A percentile compares a stretch with the other conserved stretches of the same genome.
phyloP scores from a whole-genome alignment of 2,797 vertebrate species.

The Notolepis coatsorum region DNA sequence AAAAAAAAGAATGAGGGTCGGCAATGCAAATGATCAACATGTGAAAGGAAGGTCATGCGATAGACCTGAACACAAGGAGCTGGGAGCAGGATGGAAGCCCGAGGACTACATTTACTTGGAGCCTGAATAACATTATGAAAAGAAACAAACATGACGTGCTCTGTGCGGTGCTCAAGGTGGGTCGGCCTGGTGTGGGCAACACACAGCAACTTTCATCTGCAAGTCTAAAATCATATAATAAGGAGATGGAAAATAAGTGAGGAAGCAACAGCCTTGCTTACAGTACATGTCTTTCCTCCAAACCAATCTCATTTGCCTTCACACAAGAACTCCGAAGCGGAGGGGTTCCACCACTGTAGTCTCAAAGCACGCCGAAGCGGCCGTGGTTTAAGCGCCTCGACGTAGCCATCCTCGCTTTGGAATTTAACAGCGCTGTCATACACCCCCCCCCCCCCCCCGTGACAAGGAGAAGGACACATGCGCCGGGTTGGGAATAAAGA shows the following conservation, averaged over 20 bases:
- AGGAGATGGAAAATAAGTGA: constrained; percentile 6
- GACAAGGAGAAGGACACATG: neutral
- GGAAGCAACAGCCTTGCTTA: neutral
- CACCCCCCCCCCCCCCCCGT: constrained; percentile 4
- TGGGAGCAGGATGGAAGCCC: constrained; percentile 62
- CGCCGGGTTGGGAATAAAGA: constrained; percentile 19
- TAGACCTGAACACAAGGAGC: constrained; percentile 63
- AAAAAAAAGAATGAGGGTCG: constrained; percentile 51
- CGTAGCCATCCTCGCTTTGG: constrained; percentile 16
- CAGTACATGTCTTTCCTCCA: constrained; percentile 1
- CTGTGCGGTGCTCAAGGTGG: constrained; percentile 12
- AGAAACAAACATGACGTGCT: constrained; percentile 57
- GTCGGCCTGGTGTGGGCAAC: neutral
- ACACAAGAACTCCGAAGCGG: neutral
- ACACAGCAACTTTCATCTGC: constrained; percentile 20
- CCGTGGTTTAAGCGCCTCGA: constrained; percentile 9
- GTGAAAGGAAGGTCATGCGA: constrained; percentile 74
- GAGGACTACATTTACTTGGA: constrained; percentile 61
- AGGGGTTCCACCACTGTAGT: constrained; percentile 10
- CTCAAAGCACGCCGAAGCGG: neutral
- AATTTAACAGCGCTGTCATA: constrained; percentile 13
- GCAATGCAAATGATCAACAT: constrained; percentile 77
- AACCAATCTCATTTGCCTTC: neutral
- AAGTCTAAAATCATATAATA: neutral
- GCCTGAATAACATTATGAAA: constrained; percentile 62